A percentile compares a stretch with the other conserved stretches of the same genome.
Evolutionary conservation across 2,888 invertebrate species (phyloP).

Genomic region (Drosophila peninsularis): DNA sequence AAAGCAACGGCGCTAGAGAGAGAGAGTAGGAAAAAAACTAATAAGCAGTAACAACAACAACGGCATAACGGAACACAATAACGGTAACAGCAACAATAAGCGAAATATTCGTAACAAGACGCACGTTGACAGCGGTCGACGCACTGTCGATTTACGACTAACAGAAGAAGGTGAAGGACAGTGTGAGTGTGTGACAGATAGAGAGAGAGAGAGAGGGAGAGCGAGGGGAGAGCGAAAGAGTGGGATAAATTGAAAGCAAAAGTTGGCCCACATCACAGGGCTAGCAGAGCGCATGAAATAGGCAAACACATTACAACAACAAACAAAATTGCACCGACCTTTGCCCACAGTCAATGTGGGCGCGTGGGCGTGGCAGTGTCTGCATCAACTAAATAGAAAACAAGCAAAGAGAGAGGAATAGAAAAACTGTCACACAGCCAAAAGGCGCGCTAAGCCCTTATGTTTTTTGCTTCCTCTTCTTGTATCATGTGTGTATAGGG

Average conservation of each 20-base stretch:
- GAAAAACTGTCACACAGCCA: conserved; percentile 49
- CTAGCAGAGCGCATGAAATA: conserved; percentile 14
- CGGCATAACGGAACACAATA: conserved; percentile 22
- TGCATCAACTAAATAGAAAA: conserved; percentile 24
- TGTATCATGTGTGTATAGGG: not conserved
- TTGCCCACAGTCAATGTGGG: conserved; percentile 7
- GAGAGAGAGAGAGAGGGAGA: not conserved
- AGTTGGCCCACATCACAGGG: conserved; percentile 25
- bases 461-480: not conserved
- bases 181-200: not conserved
- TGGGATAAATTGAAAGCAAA: conserved; percentile 32
- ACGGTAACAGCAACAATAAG: conserved; percentile 26
- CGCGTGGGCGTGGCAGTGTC: conserved; percentile 34
- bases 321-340: conserved; percentile 34
- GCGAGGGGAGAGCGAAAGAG: not conserved
- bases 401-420: not conserved
- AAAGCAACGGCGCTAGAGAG: not conserved
- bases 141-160: conserved; percentile 57
- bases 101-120: conserved; percentile 39
- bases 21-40: conserved; percentile 53
- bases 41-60: conserved; percentile 54
- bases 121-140: conserved; percentile 68
- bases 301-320: conserved; percentile 14
- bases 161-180: conserved; percentile 10
- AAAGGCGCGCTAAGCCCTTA: conserved; percentile 36